Evolutionary conservation across 2,797 vertebrate species (phyloP).

Genomic region (Enteromius fasciolatus): DNA sequence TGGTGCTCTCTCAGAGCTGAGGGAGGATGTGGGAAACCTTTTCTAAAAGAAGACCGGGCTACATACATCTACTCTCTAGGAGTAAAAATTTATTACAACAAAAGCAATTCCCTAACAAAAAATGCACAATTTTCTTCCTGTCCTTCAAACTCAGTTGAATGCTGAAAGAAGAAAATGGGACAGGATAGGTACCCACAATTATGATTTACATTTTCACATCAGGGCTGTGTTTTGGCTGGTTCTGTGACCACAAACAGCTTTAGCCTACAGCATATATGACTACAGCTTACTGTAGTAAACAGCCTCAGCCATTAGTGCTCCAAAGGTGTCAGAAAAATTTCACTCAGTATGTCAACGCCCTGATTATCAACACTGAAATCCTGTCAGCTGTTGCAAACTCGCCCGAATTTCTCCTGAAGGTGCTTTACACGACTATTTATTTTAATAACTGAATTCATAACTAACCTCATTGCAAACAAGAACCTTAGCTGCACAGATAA

Average conservation of each 20-base stretch:
- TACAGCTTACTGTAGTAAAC: conserved; percentile 38
- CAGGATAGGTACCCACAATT: not conserved
- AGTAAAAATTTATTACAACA: conserved; percentile 9
- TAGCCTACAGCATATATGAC: conserved; percentile 22
- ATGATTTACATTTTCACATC: conserved; percentile 31
- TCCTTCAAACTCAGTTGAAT: not conserved
- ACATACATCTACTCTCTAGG: conserved; percentile 8
- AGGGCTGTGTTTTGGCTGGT: conserved; percentile 28
- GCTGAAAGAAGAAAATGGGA: conserved; percentile 17
- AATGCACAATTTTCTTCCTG: not conserved
- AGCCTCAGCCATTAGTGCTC: conserved; percentile 34
- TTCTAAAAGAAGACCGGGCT: not conserved
- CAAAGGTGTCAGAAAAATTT: conserved; percentile 33
- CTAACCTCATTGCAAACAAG: not conserved
- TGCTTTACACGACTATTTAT: not conserved
- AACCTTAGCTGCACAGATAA: conserved; percentile 14
- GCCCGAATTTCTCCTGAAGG: conserved; percentile 3
- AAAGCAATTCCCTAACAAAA: not conserved
- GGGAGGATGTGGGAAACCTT: conserved; percentile 24
- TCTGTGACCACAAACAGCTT: conserved; percentile 38
- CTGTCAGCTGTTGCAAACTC: not conserved
- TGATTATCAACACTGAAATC: conserved; percentile 36
- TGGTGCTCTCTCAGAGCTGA: conserved; percentile 10
- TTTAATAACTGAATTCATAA: conserved; percentile 26
- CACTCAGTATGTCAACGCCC: conserved; percentile 4